Evolutionary conservation across 2,888 invertebrate species (phyloP).

Genomic region (Steromphala cineraria): DNA sequence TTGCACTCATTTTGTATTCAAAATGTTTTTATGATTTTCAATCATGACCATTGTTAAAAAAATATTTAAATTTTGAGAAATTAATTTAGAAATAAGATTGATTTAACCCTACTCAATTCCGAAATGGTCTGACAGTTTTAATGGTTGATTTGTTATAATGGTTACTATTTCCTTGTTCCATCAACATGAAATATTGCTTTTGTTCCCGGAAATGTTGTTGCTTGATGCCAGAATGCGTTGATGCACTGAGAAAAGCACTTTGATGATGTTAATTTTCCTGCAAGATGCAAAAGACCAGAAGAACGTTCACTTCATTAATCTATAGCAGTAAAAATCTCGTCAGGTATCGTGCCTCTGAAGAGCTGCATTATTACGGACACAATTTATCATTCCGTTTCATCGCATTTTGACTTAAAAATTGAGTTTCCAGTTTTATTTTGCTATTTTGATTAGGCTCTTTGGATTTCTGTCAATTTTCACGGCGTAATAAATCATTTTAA

Average conservation of each 20-base stretch:
- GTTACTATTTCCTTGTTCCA: too few relatives aligned
- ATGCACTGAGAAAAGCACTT: neutral
- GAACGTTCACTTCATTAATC: neutral
- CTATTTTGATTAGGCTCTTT: neutral
- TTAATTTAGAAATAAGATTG: too few relatives aligned
- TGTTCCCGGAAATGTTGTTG: constrained; percentile 2
- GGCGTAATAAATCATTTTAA: neutral
- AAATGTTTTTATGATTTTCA: too few relatives aligned
- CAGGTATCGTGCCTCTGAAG: neutral
- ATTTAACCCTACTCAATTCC: too few relatives aligned
- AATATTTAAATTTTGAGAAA: too few relatives aligned
- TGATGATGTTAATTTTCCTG: neutral
- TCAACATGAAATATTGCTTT: neutral
- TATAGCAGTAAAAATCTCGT: neutral
- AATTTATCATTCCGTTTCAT: constrained; percentile 5
- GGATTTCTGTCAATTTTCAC: neutral
- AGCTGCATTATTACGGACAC: neutral
- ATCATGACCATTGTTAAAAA: too few relatives aligned
- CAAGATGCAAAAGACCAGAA: neutral
- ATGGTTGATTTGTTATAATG: neutral
- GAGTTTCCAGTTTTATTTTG: neutral
- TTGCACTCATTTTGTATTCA: too few relatives aligned
- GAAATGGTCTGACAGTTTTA: neutral
- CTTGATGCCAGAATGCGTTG: neutral
- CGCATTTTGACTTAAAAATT: neutral